Evolutionary conservation across 53 echinoderm and acorn worm species (phyloP).

Genomic region (Antedon mediterranea): DNA sequence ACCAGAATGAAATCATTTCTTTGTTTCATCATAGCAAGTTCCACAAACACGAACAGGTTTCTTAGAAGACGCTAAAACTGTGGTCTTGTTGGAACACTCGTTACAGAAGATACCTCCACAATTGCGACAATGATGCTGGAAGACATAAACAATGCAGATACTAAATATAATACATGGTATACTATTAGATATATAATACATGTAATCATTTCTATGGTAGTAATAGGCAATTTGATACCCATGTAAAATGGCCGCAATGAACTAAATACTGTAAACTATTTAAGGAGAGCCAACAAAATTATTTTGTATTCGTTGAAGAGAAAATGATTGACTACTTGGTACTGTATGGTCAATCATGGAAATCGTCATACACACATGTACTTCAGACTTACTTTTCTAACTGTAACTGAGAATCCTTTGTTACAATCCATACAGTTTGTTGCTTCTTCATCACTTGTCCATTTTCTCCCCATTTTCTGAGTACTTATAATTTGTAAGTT

Average conservation of each 20-base stretch:
- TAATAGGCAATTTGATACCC: not conserved
- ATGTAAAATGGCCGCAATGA: no score
- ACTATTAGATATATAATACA: no score
- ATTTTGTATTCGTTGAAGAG: not conserved
- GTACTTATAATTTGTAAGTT: constrained; percentile 79
- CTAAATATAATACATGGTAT: not conserved
- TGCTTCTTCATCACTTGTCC: constrained; percentile 70
- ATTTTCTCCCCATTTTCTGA: constrained; percentile 50
- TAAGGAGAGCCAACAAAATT: no score
- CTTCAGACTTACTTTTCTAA: constrained; percentile 86
- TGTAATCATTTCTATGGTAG: not conserved
- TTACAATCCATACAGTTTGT: constrained; percentile 73
- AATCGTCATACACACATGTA: no score
- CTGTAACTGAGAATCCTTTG: constrained; percentile 63
- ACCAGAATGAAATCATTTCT: constrained; percentile 7
- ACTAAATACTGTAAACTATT: no score
- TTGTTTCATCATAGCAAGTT: constrained; percentile 52
- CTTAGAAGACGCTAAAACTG: constrained; percentile 84
- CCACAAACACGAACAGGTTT: constrained; percentile 92
- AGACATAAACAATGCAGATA: constrained; percentile 1
- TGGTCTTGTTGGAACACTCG: constrained; percentile 66
- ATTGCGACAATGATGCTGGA: constrained; percentile 91
- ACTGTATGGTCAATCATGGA: no score
- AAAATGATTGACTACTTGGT: no score
- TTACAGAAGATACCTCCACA: constrained; percentile 94